Base-by-base conservation (phyloP, 2,888 invertebrate species). In the Synanthedon tipuliformis region DNA sequence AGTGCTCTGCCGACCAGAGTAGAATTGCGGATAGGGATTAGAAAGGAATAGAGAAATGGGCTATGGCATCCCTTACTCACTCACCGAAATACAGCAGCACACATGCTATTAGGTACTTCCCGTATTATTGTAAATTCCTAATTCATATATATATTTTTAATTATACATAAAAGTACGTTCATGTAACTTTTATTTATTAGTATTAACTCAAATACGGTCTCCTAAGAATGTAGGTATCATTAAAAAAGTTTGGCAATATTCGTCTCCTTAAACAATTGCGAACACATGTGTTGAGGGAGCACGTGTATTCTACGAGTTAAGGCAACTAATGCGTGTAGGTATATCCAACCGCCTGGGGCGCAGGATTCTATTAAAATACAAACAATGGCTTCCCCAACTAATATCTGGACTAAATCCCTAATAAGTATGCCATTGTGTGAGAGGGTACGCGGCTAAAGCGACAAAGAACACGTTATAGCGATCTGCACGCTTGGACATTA, bases 391-490 rank as follows among this genome's bases (percentile, higher is more conserved):
- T 82, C 87, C 86, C 86, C 83, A 86, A 86, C 86, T 87, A 86
- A 86, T 87, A 87, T 85, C 87, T 85, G 87, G 82, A 86, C 86
- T 86, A 86, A 86, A 86, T 86, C 87, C 86, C 87, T 87, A 86
- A 87, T 87, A 87, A 87, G 87, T 87, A 86, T 85, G 85, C 87
- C 85, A 86, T 86, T 86, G 87, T 85, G 78, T 78, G 86, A 84
- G 85, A 86, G 87, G 81, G 87, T 16, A 84, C 82, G 80, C 74
- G 80, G 80, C 75, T 69, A 70, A 78, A 78, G 75, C 83, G 75
- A 85, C 86, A 86, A 87, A 87, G 86, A 84, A 82, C 85, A 83
- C 80, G 85, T 87, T 85, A 87, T 83, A 83, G 72, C 85, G 83
- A 86, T 86, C 81, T 80, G 77, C 65, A 65, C 61, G 60, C 62